Percentiles rank a stretch among this genome's conserved stretches.
phyloP scores from a whole-genome alignment of 2,797 vertebrate species.

The Podargus strigoides region DNA sequence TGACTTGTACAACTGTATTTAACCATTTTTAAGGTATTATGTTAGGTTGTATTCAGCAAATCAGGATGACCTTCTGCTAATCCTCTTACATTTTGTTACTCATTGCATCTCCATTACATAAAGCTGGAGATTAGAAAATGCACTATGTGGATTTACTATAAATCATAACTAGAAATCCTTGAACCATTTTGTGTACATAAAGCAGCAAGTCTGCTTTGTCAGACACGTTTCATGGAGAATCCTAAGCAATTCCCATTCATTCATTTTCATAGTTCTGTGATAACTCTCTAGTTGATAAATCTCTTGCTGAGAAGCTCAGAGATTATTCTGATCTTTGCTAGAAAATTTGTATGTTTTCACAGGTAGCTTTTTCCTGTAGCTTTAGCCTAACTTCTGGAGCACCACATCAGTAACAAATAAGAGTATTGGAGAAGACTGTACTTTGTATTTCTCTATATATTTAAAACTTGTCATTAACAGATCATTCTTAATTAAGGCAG shows the following conservation, averaged over 20 bases:
- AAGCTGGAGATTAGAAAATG: slow-evolving; percentile 44
- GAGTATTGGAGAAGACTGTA: background rate
- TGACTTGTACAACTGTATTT: background rate
- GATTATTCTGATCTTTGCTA: background rate
- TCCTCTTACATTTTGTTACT: slow-evolving; percentile 37
- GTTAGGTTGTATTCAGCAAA: background rate
- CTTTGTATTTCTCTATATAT: background rate
- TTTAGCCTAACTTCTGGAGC: background rate
- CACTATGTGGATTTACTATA: slow-evolving; percentile 8
- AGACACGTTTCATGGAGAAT: background rate
- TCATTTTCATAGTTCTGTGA: background rate
- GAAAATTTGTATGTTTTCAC: background rate
- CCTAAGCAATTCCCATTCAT: background rate
- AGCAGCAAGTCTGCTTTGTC: background rate
- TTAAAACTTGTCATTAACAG: background rate
- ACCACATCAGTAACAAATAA: background rate
- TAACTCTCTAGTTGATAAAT: background rate
- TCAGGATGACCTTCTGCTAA: slow-evolving; percentile 46
- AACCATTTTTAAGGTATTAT: background rate
- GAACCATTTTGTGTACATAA: slow-evolving; percentile 6
- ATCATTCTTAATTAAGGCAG: background rate
- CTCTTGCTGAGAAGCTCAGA: background rate
- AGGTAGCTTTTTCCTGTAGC: background rate
- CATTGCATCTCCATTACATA: slow-evolving; percentile 43
- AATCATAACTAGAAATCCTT: slow-evolving; percentile 22